phyloP scores from a whole-genome alignment of 1,140 invertebrate genomes.

The Drosophila ercepeae region DNA sequence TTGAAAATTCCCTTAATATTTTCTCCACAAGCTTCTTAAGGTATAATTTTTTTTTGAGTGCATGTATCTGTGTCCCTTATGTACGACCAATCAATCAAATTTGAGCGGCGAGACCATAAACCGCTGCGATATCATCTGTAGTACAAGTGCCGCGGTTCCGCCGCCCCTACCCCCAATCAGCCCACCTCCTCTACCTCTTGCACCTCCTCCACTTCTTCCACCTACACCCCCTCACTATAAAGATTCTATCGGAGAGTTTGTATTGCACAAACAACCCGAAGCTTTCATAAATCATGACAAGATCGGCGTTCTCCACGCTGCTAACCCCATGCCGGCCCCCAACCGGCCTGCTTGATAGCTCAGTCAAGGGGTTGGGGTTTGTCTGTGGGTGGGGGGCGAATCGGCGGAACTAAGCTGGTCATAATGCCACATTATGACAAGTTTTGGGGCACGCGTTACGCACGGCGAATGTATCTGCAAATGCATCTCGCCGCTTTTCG shows the following conservation, averaged over 20 bases:
- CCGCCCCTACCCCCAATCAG: not conserved
- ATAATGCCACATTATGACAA: constrained; percentile 59
- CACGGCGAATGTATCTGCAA: constrained; percentile 32
- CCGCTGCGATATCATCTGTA: constrained; percentile 63
- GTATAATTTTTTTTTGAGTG: not conserved
- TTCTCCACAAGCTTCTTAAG: too few species aligned
- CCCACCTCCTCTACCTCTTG: not conserved
- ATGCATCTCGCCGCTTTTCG: constrained; percentile 7
- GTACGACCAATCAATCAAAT: constrained; percentile 69
- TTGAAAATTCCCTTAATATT: too few species aligned
- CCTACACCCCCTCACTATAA: not conserved
- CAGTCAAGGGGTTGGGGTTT: not conserved
- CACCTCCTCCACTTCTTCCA: not conserved
- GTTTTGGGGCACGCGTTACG: constrained; percentile 53
- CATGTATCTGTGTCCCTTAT: not conserved
- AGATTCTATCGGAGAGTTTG: constrained; percentile 40
- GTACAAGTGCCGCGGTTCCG: constrained; percentile 6
- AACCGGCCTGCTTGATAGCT: too few species aligned
- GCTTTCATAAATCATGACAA: constrained; percentile 62
- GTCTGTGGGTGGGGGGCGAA: not conserved
- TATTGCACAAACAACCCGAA: constrained; percentile 37
- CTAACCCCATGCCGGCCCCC: not conserved
- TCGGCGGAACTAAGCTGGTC: constrained; percentile 27
- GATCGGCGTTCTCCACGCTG: constrained; percentile 33
- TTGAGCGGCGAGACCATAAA: constrained; percentile 43